Evolutionary conservation across 2,797 vertebrate genomes (phyloP), one percentile per base, ranked within the genome.

Genomic region (Pteronotus mesoamericanus): DNA sequence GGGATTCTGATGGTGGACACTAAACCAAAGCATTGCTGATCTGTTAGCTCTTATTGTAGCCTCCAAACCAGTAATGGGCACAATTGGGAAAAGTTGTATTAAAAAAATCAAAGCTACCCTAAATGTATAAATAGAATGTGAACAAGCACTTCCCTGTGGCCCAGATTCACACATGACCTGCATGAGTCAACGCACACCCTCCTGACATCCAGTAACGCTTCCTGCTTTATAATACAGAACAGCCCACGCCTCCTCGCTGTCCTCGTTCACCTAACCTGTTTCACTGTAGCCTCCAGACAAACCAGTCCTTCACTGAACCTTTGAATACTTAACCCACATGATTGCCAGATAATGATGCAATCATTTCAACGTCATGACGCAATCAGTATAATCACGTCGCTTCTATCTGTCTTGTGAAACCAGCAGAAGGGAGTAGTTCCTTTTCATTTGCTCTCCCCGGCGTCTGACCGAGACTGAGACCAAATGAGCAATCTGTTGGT

Each of bases 401-500:
- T 86, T 89, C 9, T 48, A 93, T 79, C 68, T 59, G 53, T 64
- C 78, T 90, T 96, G 34, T 16, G 55, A 93, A 86, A 66, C 87
- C 86, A 88, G 19, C 72, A 57, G 37, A 83, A 86, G 29, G 85
- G 26, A 80, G 2, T 69, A 72, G n/a, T 72, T 68, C 29, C 59
- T 78, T 84, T 91, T 64, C 44, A 89, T 92, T 85, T 83, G 24
- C 85, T 92, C 87, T 89, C 39, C 29, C 94, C 94, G 78, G 86
- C 80, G 22, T 57, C 14, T 0, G 26, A 61, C 39, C 84, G 96
- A 96, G 82, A 87, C 71, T 21, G 39, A 95, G 37, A 95, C 32
- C 39, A 96, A 89, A 53, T 44, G 82, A 92, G 64, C 93, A 91
- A 95, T 74, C 68, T 71, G 89, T 75, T 95, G 87, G 64, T 92